phyloP scores from a whole-genome alignment of 2,113 vertebrate species.

The Cisticola juncidis region DNA sequence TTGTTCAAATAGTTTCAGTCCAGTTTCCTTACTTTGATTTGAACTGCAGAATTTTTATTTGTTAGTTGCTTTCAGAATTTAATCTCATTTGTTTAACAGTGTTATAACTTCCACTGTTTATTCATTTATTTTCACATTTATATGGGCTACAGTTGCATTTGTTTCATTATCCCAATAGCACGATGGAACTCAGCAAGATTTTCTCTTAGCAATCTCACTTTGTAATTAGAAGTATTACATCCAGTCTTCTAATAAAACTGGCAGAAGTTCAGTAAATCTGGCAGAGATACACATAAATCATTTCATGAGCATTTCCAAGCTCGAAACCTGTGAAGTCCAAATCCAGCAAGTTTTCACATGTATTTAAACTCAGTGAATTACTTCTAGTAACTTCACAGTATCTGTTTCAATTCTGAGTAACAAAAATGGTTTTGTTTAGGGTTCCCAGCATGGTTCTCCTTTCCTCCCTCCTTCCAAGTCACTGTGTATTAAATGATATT shows the following conservation, averaged over 20 bases:
- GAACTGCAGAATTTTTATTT: neutral
- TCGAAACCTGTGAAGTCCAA: neutral
- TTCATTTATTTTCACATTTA: conserved; percentile 35
- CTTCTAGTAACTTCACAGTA: neutral
- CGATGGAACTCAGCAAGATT: conserved; percentile 13
- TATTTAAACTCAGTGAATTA: neutral
- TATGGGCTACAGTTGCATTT: neutral
- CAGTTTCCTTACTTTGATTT: neutral
- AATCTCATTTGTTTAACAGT: conserved; percentile 29
- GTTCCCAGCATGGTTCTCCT: neutral
- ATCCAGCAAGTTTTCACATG: neutral
- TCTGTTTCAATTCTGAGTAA: neutral
- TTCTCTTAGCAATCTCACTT: neutral
- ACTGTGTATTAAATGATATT: conserved; percentile 27
- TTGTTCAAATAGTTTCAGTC: neutral
- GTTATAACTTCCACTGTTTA: conserved; percentile 14
- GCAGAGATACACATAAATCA: neutral
- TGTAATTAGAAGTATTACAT: conserved; percentile 19
- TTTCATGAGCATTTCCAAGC: neutral
- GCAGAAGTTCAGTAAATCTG: neutral
- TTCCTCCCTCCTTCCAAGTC: neutral
- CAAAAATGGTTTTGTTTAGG: conserved; percentile 28
- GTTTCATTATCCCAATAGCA: conserved; percentile 14
- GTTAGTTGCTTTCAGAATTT: neutral
- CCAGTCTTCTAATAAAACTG: neutral